phyloP scores from a whole-genome alignment of 2,888 invertebrate genomes.

The Noctuana brunneofusca region DNA sequence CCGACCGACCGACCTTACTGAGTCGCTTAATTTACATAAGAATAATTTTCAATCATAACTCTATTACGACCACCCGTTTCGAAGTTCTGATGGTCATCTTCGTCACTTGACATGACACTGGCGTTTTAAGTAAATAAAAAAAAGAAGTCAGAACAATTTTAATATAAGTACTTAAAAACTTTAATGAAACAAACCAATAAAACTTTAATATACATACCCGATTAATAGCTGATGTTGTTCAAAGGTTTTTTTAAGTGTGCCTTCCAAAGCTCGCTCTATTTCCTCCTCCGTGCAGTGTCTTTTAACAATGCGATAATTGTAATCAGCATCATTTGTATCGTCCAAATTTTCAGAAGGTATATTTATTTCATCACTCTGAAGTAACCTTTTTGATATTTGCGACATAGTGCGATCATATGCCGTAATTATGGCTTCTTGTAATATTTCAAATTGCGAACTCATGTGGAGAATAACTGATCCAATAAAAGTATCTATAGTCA shows the following conservation, averaged over 20 bases:
- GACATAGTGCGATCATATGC: constrained; percentile 65
- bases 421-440: constrained; percentile 67
- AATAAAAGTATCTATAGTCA: constrained; percentile 75
- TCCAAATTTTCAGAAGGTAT: constrained; percentile 36
- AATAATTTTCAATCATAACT: no score
- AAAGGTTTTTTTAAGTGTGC: constrained; percentile 59
- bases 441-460: constrained; percentile 68
- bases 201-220: constrained; percentile 54
- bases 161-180: no score
- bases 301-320: constrained; percentile 52
- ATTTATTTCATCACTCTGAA: constrained; percentile 32
- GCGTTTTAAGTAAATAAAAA: constrained; percentile 20
- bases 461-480: constrained; percentile 73
- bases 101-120: no score
- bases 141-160: constrained; percentile 25
- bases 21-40: no score
- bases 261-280: constrained; percentile 61
- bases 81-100: no score
- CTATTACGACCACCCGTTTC: no score
- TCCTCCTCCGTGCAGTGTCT: constrained; percentile 52
- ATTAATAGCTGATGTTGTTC: constrained; percentile 72
- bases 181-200: no score
- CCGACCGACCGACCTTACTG: no score
- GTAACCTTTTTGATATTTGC: constrained; percentile 47
- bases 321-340: constrained; percentile 28